Conservation (phyloP, 2,113 vertebrate genomes). For the Delphinapterus leucas region DNA sequence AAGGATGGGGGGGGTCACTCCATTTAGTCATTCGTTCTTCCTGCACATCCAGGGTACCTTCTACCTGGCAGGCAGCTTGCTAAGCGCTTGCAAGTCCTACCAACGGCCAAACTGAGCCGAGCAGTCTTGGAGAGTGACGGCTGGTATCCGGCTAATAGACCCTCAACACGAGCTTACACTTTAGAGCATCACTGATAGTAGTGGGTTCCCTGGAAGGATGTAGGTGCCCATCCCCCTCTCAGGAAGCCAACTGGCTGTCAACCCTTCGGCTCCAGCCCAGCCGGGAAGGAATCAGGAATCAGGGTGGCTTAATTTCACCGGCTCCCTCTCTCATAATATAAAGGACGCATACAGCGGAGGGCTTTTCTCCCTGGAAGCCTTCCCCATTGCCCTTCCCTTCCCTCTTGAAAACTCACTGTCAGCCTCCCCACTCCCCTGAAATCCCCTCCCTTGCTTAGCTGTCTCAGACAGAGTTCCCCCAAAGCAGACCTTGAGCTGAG, state of each 20-base stretch:
- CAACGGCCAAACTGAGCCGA: not conserved
- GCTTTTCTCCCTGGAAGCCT: not conserved
- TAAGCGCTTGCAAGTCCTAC: not conserved
- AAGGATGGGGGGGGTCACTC: not conserved
- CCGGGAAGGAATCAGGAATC: not conserved
- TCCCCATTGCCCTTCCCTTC: not conserved
- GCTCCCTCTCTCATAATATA: not conserved
- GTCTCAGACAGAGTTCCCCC: not conserved
- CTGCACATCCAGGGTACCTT: not conserved
- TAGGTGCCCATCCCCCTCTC: not conserved
- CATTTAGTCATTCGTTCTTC: not conserved
- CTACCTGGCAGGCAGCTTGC: not conserved
- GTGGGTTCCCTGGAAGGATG: not conserved
- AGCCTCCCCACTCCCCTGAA: not conserved
- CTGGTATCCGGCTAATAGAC: not conserved
- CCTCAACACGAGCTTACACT: not conserved
- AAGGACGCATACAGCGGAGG: not conserved
- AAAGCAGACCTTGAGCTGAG: not conserved
- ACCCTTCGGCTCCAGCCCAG: not conserved
- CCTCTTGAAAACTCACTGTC: not conserved
- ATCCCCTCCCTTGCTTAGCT: not conserved
- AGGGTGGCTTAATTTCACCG: not conserved
- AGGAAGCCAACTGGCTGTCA: not conserved
- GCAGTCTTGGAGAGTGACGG: not conserved
- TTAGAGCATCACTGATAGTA: not conserved